phyloP scores from a whole-genome alignment of 30 jellyfish, hydroid and myxozoan genomes.

The Aurelia aurita region DNA sequence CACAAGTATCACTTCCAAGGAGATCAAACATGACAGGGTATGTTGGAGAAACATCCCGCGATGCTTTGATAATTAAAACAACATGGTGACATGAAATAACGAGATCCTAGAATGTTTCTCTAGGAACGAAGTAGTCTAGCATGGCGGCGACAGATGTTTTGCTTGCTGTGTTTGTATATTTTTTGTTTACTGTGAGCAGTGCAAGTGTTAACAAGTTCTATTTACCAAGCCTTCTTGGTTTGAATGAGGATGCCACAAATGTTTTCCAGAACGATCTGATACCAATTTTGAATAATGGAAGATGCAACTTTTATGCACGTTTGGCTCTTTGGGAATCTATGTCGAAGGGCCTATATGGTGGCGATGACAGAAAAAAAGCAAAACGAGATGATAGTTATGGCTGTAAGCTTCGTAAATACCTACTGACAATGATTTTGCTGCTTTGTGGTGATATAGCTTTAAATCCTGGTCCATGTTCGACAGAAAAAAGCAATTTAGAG shows the following conservation, averaged over 20 bases:
- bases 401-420: conserved; percentile 49
- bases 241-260: conserved; percentile 50
- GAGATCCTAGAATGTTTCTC: conserved; percentile 39
- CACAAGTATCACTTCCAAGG: conserved; percentile 25
- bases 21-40: conserved; percentile 18
- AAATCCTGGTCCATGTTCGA: conserved; percentile 61
- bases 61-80: conserved; percentile 10
- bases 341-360: conserved; percentile 57
- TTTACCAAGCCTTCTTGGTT: no score
- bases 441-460: conserved; percentile 39
- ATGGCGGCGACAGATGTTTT: no score
- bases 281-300: conserved; percentile 34
- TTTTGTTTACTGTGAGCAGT: no score
- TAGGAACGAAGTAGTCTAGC: conserved; percentile 34
- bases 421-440: conserved; percentile 43
- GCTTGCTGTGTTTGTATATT: no score
- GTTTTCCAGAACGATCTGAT: conserved; percentile 57
- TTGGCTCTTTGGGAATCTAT: conserved; percentile 40
- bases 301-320: conserved; percentile 59
- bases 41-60: conserved; percentile 17
- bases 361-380: conserved; percentile 53
- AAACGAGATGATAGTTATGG: conserved; percentile 30
- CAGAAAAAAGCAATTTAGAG: conserved; percentile 30
- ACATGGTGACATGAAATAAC: conserved; percentile 33
- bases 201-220: no score